phyloP scores from a whole-genome alignment of 2,113 vertebrate species.

The Sigmodon hispidus region DNA sequence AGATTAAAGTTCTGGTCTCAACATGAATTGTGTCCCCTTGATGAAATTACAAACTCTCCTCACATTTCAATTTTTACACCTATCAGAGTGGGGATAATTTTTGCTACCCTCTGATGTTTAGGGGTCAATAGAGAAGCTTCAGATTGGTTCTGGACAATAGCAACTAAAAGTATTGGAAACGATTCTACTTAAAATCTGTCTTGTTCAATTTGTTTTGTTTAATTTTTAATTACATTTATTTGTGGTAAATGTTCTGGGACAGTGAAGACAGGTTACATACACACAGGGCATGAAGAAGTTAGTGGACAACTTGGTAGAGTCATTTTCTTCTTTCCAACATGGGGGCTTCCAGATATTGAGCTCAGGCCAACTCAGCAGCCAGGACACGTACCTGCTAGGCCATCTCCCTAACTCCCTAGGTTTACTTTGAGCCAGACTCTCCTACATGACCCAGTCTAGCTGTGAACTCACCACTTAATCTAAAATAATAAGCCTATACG shows the following conservation, averaged over 20 bases:
- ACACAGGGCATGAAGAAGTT: background rate
- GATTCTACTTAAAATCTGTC: background rate
- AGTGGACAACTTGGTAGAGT: no score
- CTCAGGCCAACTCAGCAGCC: background rate
- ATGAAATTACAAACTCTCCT: background rate
- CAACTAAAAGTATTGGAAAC: background rate
- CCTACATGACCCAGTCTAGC: no score
- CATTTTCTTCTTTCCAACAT: background rate
- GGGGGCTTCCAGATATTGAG: background rate
- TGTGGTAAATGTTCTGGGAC: background rate
- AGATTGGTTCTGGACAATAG: background rate
- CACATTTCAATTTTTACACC: background rate
- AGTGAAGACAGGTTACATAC: background rate
- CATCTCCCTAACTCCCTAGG: background rate
- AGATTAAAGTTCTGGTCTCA: background rate
- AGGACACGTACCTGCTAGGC: no score
- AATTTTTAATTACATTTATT: background rate
- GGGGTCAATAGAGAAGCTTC: background rate
- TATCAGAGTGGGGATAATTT: background rate
- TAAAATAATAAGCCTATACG: no score
- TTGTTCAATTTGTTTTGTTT: background rate
- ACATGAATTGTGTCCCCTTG: background rate
- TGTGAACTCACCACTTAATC: background rate
- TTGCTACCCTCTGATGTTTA: background rate
- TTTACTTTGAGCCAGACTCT: background rate